These are phyloP conservation scores for Nymphicus hollandicus DNA, from an alignment of 2,113 vertebrate genomes.

Conservation along the genomic window DNA sequence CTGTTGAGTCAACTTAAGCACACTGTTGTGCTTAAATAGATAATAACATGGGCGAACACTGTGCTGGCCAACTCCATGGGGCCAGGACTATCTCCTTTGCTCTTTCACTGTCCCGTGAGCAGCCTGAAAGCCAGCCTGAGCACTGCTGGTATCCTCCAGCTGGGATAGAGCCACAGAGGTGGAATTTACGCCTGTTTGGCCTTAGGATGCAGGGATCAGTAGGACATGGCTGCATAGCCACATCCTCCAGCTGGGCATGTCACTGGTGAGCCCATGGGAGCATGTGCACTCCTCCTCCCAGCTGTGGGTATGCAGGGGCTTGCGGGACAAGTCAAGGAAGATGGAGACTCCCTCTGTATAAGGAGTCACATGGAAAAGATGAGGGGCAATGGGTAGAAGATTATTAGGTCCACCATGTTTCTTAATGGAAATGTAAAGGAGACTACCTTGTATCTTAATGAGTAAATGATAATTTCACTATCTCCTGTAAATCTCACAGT, in stretches of 20 bases:
- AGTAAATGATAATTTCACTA: neutral
- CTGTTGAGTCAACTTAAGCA: neutral
- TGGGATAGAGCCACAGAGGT: neutral
- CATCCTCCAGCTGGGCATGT: neutral
- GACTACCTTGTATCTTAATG: neutral
- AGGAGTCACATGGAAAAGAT: neutral
- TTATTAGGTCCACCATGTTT: neutral
- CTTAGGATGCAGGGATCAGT: neutral
- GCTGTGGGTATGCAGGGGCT: neutral
- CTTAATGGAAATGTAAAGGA: neutral
- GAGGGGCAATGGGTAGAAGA: neutral
- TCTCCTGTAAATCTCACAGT: neutral
- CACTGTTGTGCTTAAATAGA: neutral
- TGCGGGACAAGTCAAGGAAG: neutral
- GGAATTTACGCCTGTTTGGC: neutral
- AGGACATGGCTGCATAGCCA: neutral
- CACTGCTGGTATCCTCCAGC: neutral
- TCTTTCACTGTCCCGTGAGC: neutral
- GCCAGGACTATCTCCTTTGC: neutral
- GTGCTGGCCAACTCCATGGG: neutral
- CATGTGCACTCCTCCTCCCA: neutral
- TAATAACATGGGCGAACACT: neutral
- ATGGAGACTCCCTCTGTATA: neutral
- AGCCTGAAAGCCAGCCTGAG: neutral
- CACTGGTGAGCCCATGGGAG: neutral